phyloP scores from a whole-genome alignment of 37 sponge, comb jelly and placozoan species.

The Petrosia ficiformis region DNA sequence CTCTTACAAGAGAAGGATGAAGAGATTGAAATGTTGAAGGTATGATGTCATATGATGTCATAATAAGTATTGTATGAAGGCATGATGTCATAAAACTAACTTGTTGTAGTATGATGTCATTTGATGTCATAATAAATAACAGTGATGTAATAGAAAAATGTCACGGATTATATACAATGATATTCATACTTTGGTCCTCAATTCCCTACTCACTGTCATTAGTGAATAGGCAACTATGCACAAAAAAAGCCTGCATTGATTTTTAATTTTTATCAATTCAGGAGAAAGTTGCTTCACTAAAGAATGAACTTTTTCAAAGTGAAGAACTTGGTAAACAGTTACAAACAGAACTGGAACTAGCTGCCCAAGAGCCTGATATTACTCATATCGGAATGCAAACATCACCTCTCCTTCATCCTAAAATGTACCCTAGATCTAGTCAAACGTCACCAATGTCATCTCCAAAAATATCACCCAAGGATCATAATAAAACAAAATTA shows the following conservation, averaged over 20 bases:
- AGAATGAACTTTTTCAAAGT: background rate
- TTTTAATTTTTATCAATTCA: background rate
- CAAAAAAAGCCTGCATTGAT: background rate
- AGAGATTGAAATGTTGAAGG: background rate
- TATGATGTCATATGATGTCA: no score
- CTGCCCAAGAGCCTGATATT: background rate
- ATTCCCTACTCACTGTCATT: no score
- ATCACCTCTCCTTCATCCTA: slow-evolving; percentile 1
- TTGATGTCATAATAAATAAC: no score
- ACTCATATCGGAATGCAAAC: background rate
- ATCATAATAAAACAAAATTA: background rate
- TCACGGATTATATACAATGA: no score
- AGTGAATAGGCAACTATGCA: no score
- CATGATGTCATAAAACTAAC: no score
- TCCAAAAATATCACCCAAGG: background rate
- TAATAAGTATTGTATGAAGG: no score
- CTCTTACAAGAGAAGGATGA: background rate
- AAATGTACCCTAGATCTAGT: background rate
- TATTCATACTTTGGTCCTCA: no score
- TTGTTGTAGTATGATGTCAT: no score
- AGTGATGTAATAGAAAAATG: no score
- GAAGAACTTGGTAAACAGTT: slow-evolving; percentile 7
- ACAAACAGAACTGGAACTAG: slow-evolving; percentile 13
- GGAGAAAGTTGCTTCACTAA: slow-evolving; percentile 3
- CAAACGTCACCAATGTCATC: background rate